Percentiles rank a stretch among this genome's conserved stretches.
phyloP scores from a whole-genome alignment of 2,797 vertebrate genomes.

The Micropoecilia bifurca region DNA sequence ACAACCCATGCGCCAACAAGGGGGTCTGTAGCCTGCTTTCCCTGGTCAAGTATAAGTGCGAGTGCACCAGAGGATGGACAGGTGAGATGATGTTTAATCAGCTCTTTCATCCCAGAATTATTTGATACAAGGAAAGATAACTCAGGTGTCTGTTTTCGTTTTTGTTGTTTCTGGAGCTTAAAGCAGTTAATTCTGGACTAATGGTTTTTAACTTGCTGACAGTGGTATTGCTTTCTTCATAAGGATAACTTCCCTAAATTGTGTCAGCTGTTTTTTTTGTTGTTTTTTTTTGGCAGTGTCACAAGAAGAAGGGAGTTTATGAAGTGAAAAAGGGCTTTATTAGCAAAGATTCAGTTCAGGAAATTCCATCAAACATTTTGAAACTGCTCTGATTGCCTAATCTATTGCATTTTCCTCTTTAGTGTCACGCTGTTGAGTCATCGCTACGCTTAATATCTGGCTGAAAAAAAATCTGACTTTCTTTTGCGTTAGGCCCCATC shows the following conservation, averaged over 20 bases:
- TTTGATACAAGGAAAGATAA: background rate
- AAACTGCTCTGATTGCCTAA: background rate
- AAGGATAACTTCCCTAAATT: background rate
- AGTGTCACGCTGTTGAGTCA: background rate
- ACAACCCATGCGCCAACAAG: slow-evolving; percentile 86
- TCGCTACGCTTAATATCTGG: background rate
- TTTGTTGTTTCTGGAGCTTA: background rate
- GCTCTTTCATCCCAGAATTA: background rate
- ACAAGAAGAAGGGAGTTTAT: background rate
- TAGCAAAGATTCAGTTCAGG: background rate
- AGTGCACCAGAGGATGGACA: slow-evolving; percentile 88
- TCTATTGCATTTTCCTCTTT: background rate
- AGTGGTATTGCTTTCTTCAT: background rate
- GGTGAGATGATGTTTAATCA: slow-evolving; percentile 73
- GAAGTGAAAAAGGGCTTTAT: background rate
- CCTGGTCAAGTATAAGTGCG: slow-evolving; percentile 85
- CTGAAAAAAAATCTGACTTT: background rate
- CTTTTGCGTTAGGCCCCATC: background rate
- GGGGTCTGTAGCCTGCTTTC: slow-evolving; percentile 85
- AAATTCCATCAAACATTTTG: slow-evolving; percentile 1
- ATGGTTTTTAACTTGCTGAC: background rate
- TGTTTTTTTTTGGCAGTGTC: background rate
- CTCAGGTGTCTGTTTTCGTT: background rate
- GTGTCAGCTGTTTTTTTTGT: background rate
- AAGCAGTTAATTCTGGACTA: background rate